These are phyloP conservation scores for Decapterus maruadsi DNA, from an alignment of 2,797 vertebrate genomes.

Conservation along the genomic window DNA sequence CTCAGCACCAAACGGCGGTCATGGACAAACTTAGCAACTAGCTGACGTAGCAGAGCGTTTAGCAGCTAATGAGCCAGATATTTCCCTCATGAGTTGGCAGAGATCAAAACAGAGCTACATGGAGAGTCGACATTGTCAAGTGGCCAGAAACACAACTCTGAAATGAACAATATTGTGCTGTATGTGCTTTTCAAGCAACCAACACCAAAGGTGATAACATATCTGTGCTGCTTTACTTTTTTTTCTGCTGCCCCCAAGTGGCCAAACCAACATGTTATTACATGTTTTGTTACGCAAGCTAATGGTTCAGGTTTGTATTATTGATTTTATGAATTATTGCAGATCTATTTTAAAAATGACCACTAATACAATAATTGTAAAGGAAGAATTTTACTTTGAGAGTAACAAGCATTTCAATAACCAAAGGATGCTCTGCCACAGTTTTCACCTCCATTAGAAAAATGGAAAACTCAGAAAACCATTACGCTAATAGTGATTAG, in stretches of 20 bases:
- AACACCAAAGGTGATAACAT: background rate
- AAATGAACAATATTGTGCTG: background rate
- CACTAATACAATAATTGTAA: background rate
- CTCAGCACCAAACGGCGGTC: background rate
- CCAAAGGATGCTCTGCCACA: background rate
- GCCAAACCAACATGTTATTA: background rate
- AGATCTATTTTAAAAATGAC: background rate
- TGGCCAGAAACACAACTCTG: background rate
- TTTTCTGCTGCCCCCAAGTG: slow-evolving; percentile 3
- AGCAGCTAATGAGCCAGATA: background rate
- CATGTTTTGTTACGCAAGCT: background rate
- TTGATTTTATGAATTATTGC: too few species aligned
- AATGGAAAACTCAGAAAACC: slow-evolving; percentile 31
- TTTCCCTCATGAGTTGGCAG: background rate
- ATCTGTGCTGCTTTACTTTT: background rate
- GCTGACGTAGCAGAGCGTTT: background rate
- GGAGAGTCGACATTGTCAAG: background rate
- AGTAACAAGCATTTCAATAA: background rate
- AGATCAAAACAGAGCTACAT: slow-evolving; percentile 14
- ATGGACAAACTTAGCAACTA: background rate
- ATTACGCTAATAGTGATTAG: slow-evolving; percentile 15
- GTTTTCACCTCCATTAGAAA: background rate
- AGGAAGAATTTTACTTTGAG: background rate
- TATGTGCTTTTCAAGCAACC: background rate
- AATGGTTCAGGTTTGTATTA: background rate